Conservation (phyloP, 2,888 invertebrate species). For the Coecobrya sp. region DNA sequence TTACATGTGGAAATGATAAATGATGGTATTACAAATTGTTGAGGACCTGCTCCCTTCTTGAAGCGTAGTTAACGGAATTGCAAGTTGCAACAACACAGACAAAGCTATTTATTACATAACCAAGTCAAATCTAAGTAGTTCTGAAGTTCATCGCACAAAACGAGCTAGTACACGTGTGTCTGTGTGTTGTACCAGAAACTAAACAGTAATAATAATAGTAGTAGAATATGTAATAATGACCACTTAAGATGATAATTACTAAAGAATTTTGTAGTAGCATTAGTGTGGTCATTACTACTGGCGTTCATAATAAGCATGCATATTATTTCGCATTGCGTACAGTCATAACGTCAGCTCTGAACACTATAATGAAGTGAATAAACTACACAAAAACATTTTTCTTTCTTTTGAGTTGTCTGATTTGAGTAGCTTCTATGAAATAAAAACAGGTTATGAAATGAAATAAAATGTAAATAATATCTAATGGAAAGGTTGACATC, state of each 20-base stretch:
- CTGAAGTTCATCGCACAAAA: not conserved
- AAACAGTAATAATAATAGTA: not conserved
- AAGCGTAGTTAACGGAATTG: constrained; percentile 32
- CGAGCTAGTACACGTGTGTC: constrained; percentile 3
- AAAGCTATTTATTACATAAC: constrained; percentile 12
- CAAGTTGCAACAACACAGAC: not conserved
- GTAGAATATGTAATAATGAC: constrained; percentile 18
- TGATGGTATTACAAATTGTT: constrained; percentile 75
- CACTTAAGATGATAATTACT: constrained; percentile 28
- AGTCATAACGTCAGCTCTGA: not conserved
- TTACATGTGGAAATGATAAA: constrained; percentile 75
- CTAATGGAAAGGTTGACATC: constrained; percentile 18
- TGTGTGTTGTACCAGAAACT: not conserved
- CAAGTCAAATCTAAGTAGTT: constrained; percentile 10
- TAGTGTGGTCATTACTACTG: not conserved
- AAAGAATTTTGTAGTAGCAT: not conserved
- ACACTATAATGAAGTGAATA: not conserved
- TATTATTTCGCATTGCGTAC: not conserved
- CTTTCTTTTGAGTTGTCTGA: constrained; percentile 13
- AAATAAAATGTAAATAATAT: constrained; percentile 31
- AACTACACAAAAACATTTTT: not conserved
- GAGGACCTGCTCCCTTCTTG: constrained; percentile 3
- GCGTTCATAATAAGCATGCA: not conserved
- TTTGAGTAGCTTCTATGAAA: not conserved
- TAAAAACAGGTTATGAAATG: constrained; percentile 8